Evolutionary conservation across 1,140 invertebrate species (phyloP), one percentile per base, ranked within the genome.

Genomic region (Pomacea maculata): DNA sequence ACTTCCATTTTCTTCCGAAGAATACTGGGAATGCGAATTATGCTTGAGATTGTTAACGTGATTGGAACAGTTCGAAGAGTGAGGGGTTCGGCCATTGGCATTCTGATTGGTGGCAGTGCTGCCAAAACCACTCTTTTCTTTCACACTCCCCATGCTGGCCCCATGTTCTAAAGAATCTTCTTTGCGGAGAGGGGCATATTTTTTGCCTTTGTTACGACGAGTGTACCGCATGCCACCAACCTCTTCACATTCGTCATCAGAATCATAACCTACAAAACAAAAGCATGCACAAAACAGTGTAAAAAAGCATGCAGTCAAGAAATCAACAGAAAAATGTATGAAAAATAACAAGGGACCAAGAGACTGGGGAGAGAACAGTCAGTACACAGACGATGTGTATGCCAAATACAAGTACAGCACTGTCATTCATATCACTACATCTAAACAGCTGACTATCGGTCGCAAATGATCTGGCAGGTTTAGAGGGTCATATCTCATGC

Each of bases 191-290:
- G 87, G 85, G 29, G 86, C 85, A 87, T 90, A 90, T 85, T 89
- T 88, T 88, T 89, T 90, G 77, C 89, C 89, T 54, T 86, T 86
- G 81, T 85, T 88, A 78, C 86, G 85, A 15, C 87, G 84, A 65
- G 86, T 88, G 82, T 88, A 89, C 67, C 85, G 85, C 72, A 86
- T 83, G 79, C 80, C 83, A 64, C 86, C 87, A 77, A 86, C 82
- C 71, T 89, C 89, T 74, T 89, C 88, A 83, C 84, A 85, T 83
- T 90, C 89, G 79, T 90, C 89, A 84, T 90, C 89, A 67, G 87
- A 87, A 84, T 90, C 89, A 87, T 88, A 90, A 80, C 89, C 89
- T 90, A 90, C 70, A 90, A 89, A 84, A 86, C 83, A 88, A 82
- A 85, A 87, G 80, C 87, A 89, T 87, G 88, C 87, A 86, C 71